phyloP scores from a whole-genome alignment of 2,888 invertebrate species.

The Trachelus iudaicus region DNA sequence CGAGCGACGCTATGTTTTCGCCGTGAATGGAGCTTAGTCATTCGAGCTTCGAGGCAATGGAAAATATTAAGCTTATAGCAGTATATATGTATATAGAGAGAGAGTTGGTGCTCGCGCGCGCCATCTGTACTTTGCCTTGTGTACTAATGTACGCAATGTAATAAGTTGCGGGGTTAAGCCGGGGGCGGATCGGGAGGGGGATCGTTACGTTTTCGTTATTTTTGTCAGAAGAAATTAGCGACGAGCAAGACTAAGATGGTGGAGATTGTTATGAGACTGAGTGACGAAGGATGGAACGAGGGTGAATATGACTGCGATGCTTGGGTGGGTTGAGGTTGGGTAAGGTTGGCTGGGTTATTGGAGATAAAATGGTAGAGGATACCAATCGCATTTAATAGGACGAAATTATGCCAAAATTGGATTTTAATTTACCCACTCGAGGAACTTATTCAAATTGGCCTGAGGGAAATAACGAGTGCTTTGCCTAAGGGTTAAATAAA shows the following conservation, averaged over 20 bases:
- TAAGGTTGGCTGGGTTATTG: background rate
- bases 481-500: conserved; percentile 58
- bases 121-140: background rate
- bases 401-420: conserved; percentile 64
- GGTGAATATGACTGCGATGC: background rate
- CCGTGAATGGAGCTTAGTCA: background rate
- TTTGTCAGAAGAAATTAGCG: background rate
- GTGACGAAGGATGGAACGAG: background rate
- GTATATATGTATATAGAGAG: no score
- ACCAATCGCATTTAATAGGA: conserved; percentile 61
- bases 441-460: conserved; percentile 63
- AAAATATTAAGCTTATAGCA: background rate
- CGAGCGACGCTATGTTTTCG: background rate
- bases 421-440: conserved; percentile 62
- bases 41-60: background rate
- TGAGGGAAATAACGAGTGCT: conserved; percentile 53
- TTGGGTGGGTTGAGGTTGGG: background rate
- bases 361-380: conserved; percentile 11
- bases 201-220: background rate
- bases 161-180: no score
- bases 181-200: no score
- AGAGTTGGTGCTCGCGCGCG: background rate
- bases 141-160: background rate
- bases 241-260: background rate
- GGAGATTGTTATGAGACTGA: background rate